phyloP scores from a whole-genome alignment of 2,797 vertebrate genomes.

The Micrastur ruficollis region DNA sequence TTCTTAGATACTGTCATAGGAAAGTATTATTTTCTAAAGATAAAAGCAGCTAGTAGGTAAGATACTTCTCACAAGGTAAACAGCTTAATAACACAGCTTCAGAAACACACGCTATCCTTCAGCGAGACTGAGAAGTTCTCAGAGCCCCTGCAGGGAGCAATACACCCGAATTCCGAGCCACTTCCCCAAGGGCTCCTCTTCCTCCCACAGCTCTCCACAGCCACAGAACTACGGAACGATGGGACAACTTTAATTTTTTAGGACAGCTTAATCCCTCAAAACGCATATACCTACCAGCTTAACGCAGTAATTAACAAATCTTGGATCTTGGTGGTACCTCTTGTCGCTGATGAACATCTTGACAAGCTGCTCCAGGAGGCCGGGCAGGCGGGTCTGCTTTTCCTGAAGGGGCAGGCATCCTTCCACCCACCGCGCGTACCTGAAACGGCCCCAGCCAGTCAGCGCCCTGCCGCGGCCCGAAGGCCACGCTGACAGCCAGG shows the following conservation, averaged over 20 bases:
- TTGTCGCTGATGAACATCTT: conserved; percentile 77
- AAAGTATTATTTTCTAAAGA: background rate
- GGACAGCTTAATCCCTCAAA: fast-evolving
- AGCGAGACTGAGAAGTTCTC: background rate
- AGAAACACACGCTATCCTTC: fast-evolving
- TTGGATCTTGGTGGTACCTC: conserved; percentile 81
- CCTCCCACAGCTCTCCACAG: background rate
- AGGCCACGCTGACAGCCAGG: fast-evolving
- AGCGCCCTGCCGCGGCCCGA: fast-evolving
- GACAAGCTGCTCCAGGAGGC: conserved; percentile 82
- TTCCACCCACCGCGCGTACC: conserved; percentile 84
- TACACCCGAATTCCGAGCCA: background rate
- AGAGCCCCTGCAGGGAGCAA: background rate
- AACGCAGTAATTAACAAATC: conserved; percentile 86
- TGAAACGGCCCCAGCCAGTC: conserved; percentile 21
- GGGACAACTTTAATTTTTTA: fast-evolving
- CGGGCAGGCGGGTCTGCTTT: conserved; percentile 45
- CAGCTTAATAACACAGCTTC: too few species aligned
- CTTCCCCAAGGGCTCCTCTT: background rate
- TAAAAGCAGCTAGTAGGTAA: background rate
- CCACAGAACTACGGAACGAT: fast-evolving
- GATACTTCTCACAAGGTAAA: background rate
- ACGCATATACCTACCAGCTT: conserved; percentile 80
- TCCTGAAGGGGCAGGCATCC: conserved; percentile 64
- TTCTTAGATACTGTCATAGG: fast-evolving